Percentiles rank a stretch among this genome's conserved stretches.
Evolutionary conservation across 2,888 invertebrate genomes (phyloP).

Genomic region (Cantharis nigra): DNA sequence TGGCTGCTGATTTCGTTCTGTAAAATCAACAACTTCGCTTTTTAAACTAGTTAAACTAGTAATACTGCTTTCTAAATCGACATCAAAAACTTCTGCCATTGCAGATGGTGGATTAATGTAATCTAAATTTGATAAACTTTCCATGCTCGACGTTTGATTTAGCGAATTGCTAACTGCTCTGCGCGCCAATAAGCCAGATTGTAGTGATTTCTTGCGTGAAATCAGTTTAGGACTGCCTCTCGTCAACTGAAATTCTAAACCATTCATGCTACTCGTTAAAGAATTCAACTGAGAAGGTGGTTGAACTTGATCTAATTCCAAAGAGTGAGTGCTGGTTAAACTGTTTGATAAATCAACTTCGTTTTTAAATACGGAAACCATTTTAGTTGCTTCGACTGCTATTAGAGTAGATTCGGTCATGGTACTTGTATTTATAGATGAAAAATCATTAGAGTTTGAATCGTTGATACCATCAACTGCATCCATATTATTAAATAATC

Average conservation of each 20-base stretch:
- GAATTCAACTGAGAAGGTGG: slow-evolving; percentile 81
- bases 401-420: slow-evolving; percentile 74
- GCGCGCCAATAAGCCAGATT: slow-evolving; percentile 71
- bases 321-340: slow-evolving; percentile 62
- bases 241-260: slow-evolving; percentile 22
- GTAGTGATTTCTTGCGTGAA: slow-evolving; percentile 68
- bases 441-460: slow-evolving; percentile 49
- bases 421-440: slow-evolving; percentile 62
- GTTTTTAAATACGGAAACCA: slow-evolving; percentile 63
- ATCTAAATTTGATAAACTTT: slow-evolving; percentile 73
- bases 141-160: slow-evolving; percentile 60
- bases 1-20: slow-evolving; percentile 37
- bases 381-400: slow-evolving; percentile 74
- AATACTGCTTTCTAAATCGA: slow-evolving; percentile 83
- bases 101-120: slow-evolving; percentile 83
- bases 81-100: slow-evolving; percentile 65
- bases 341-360: slow-evolving; percentile 64
- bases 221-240: slow-evolving; percentile 47
- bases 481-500: slow-evolving; percentile 26
- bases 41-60: slow-evolving; percentile 82
- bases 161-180: slow-evolving; percentile 67
- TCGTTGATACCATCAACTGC: slow-evolving; percentile 35
- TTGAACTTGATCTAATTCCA: slow-evolving; percentile 75
- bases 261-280: slow-evolving; percentile 56
- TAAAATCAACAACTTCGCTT: slow-evolving; percentile 66